Base-by-base conservation (phyloP, 1,140 invertebrate species). In the Subanguina moxae region DNA sequence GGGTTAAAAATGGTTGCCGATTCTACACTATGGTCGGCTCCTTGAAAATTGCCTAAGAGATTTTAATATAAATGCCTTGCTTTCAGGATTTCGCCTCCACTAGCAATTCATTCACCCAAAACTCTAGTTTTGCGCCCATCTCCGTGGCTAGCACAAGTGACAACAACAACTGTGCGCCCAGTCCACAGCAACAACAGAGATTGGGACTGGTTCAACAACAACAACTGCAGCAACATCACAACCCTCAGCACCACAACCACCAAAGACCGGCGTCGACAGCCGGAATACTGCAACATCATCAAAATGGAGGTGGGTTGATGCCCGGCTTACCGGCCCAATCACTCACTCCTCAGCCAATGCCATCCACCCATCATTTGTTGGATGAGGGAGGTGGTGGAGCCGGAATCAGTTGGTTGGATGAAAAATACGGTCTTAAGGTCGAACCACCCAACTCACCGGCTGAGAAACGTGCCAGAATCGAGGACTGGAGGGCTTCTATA, bases 361-460 rank as follows among this genome's bases (percentile, higher is more conserved):
- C 32, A 38, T 52, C 48, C 48, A 19, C 64, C 7, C 19, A 61
- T 3, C 63, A 61, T 9, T 23, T 27, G 0, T 30, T 48, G 0
- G 61, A 64, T 21, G 38, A 32, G 11, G 21, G 46, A 13, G 69
- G 48, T 13, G 32, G 19, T 23, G 5, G 57, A 8, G 68, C 70
- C 1, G 45, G 45, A 1, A 28, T 28, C 27, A 62, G 65, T 56
- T 76, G 75, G 74, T 65, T 71, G 62, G 57, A 65, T 57, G 74
- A 68, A 9, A 52, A 70, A 17, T 80, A 78, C 65, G 11, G 32
- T 38, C 43, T 80, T 28, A 79, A 79, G 61, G 28, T 78, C 32
- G 77, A 79, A 62, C 69, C 67, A 19, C 77, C 77, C n/a, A 75
- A 80, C 46, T 80, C 78, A 42, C 77, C 77, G 25, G 71, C 73